phyloP scores from a whole-genome alignment of 2,888 invertebrate species.

The Amiota communis region DNA sequence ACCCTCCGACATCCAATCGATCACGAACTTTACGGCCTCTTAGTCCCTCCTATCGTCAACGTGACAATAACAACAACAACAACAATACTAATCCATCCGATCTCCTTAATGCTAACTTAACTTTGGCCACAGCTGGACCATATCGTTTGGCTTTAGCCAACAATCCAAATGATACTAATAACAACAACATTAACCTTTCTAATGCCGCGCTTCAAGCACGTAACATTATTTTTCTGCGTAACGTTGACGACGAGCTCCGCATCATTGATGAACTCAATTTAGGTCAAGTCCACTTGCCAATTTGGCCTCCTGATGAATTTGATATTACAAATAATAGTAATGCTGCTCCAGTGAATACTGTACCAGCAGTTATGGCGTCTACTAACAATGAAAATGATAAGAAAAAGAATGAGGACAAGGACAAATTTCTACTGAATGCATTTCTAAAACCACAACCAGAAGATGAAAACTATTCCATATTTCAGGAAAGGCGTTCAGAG shows the following conservation, averaged over 20 bases:
- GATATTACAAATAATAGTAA: neutral
- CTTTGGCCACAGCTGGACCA: neutral
- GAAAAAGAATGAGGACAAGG: neutral
- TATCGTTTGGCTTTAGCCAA: conserved; percentile 48
- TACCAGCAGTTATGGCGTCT: neutral
- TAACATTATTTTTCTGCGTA: neutral
- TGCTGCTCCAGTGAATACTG: neutral
- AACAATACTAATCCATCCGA: neutral
- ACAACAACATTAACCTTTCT: neutral
- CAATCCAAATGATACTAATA: conserved; percentile 34
- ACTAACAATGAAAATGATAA: neutral
- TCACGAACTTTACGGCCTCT: neutral
- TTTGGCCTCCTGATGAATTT: neutral
- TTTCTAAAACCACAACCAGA: neutral
- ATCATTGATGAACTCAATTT: neutral
- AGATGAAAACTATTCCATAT: conserved; percentile 36
- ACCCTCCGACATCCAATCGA: conserved; percentile 4
- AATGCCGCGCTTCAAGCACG: neutral
- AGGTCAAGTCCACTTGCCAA: neutral
- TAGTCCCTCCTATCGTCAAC: neutral
- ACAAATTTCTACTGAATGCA: neutral
- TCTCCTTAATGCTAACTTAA: neutral
- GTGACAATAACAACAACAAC: neutral
- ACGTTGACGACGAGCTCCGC: neutral
- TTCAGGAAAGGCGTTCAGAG: conserved; percentile 51